Conservation (phyloP, 2,113 vertebrate species). For the Trogon surrucura region DNA sequence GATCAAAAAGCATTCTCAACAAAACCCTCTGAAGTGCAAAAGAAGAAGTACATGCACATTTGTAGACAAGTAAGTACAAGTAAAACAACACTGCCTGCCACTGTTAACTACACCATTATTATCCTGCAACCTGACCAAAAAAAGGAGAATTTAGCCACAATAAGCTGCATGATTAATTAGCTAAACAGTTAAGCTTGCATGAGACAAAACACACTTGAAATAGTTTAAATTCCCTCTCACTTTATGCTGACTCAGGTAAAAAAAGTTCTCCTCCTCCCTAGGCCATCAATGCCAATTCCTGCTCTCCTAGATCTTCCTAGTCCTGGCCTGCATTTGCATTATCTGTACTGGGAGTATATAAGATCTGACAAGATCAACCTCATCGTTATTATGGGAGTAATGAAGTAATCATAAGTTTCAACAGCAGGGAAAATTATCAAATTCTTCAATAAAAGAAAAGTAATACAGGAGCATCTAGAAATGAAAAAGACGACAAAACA, state of each 20-base stretch:
- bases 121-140: background rate
- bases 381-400: background rate
- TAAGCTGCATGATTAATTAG: background rate
- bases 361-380: background rate
- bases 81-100: background rate
- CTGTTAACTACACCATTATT: background rate
- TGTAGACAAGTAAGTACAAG: background rate
- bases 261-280: background rate
- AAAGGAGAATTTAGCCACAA: background rate
- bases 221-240: background rate
- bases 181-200: background rate
- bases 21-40: background rate
- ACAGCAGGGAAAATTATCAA: background rate
- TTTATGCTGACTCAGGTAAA: background rate
- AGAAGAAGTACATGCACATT: background rate
- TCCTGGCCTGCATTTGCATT: background rate
- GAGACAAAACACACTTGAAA: background rate
- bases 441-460: background rate
- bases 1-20: background rate
- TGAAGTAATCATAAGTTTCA: slow-evolving; percentile 38
- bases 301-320: background rate
- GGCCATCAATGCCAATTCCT: background rate
- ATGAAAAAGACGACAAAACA: background rate
- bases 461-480: background rate
- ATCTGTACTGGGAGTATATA: background rate